These are phyloP conservation scores for Hydrolagus affinis DNA, from an alignment of 2,113 vertebrate genomes.

Conservation along the genomic window DNA sequence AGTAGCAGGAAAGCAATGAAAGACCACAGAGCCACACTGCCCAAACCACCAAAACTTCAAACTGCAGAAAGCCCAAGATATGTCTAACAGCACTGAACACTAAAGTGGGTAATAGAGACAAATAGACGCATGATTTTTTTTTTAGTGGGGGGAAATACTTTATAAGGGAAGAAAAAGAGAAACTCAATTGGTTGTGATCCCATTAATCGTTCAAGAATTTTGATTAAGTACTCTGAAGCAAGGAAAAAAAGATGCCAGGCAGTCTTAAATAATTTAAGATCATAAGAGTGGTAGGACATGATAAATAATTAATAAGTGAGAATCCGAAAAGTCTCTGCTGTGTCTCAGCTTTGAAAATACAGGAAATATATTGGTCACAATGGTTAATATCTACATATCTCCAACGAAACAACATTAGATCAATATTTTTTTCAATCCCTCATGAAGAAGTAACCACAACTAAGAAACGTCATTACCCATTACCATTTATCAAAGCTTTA, in stretches of 20 bases:
- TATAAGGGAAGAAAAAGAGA: neutral
- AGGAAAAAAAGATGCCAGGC: neutral
- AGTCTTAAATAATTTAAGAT: neutral
- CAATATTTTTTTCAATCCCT: conserved; percentile 40
- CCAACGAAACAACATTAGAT: conserved; percentile 50
- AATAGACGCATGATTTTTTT: neutral
- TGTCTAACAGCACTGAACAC: neutral
- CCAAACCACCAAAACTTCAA: too few relatives aligned
- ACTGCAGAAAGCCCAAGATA: too few relatives aligned
- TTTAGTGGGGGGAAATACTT: neutral
- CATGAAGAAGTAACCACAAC: conserved; percentile 36
- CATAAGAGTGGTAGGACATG: neutral
- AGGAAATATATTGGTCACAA: conserved; percentile 39
- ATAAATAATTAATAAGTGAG: conserved; percentile 20
- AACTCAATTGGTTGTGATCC: neutral
- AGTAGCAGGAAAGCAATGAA: too few relatives aligned
- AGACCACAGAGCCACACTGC: too few relatives aligned
- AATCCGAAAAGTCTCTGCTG: conserved; percentile 17
- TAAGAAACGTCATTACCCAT: conserved; percentile 53
- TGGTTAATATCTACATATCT: conserved; percentile 55
- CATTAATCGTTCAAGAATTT: neutral
- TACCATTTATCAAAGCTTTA: conserved; percentile 60
- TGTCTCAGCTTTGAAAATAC: conserved; percentile 7
- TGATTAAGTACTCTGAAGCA: neutral
- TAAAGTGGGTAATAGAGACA: neutral